Percentiles rank a stretch among this genome's conserved stretches.
These are phyloP conservation scores for Etheostoma perlongum DNA, from an alignment of 2,797 vertebrate species.

Conservation along the genomic window DNA sequence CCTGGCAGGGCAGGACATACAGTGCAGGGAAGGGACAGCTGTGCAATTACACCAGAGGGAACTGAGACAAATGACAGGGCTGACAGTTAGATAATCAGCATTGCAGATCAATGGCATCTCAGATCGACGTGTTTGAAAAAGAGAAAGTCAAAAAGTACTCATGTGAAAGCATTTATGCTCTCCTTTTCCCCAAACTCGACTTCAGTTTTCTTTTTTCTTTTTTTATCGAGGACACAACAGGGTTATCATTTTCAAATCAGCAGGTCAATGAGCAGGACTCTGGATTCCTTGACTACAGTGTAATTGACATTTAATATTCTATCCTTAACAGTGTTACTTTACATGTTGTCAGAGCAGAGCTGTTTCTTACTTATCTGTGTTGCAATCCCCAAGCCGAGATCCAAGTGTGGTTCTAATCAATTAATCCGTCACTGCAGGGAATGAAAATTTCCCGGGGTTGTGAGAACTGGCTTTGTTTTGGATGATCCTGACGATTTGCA, in stretches of 20 bases:
- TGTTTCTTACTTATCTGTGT: conserved; percentile 54
- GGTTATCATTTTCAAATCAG: conserved; percentile 4
- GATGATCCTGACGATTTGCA: conserved; percentile 62
- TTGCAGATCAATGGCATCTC: conserved; percentile 35
- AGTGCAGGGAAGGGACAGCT: conserved; percentile 48
- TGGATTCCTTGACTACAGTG: not conserved
- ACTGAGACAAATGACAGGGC: conserved; percentile 64
- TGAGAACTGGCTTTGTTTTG: conserved; percentile 72
- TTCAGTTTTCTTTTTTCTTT: conserved; percentile 13
- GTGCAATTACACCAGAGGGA: conserved; percentile 55
- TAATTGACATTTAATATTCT: not conserved
- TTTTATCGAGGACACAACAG: not conserved
- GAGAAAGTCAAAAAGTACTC: conserved; percentile 37
- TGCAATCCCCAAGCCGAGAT: conserved; percentile 55
- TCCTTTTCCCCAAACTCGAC: not conserved
- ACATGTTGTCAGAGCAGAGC: conserved; percentile 46
- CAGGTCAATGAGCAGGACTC: conserved; percentile 17
- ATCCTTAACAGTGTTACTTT: not conserved
- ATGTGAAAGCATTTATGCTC: conserved; percentile 2
- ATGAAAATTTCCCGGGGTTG: conserved; percentile 71
- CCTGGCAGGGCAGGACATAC: conserved; percentile 23
- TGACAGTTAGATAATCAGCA: conserved; percentile 50
- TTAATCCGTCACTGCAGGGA: conserved; percentile 65
- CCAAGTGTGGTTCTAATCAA: conserved; percentile 74
- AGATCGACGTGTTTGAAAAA: conserved; percentile 42